These are phyloP conservation scores for Eumeta japonica DNA, from an alignment of 1,140 invertebrate genomes.

Conservation along the genomic window DNA sequence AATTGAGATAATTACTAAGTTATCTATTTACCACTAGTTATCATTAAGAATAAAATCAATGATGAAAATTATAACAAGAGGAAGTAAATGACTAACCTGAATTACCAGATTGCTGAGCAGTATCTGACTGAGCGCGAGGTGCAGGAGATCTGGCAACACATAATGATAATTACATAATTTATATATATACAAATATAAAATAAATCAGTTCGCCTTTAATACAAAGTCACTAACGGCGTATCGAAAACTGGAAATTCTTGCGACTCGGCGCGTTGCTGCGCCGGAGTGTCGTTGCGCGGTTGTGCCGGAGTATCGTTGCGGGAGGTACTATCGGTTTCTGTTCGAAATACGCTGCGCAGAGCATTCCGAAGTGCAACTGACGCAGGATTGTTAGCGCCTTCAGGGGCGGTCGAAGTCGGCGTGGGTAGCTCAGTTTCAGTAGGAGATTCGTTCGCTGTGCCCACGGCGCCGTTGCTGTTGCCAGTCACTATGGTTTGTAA, in stretches of 20 bases:
- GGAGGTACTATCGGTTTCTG: conserved; percentile 21
- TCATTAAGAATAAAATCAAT: not conserved
- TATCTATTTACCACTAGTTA: not conserved
- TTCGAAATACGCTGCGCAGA: conserved; percentile 29
- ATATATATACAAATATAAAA: not conserved
- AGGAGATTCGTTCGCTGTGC: conserved; percentile 36
- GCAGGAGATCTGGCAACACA: conserved; percentile 34
- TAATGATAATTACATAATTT: not conserved
- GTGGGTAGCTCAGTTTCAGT: conserved; percentile 33
- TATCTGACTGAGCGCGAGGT: conserved; percentile 40
- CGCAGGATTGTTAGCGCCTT: conserved; percentile 20
- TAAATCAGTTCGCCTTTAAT: not conserved
- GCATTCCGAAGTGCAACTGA: conserved; percentile 32
- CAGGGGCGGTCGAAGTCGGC: conserved; percentile 33
- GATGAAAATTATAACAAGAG: not conserved
- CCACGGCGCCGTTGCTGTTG: conserved; percentile 16
- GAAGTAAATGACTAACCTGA: conserved; percentile 18
- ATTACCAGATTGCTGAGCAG: conserved; percentile 39
- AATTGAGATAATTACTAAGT: not conserved
- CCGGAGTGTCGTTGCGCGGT: conserved; percentile 18
- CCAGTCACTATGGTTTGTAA: too few relatives aligned
- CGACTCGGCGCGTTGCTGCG: conserved; percentile 2
- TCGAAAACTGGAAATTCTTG: conserved; percentile 34
- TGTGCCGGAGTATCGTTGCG: conserved; percentile 19
- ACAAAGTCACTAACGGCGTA: conserved; percentile 24